Evolutionary conservation across 2,113 vertebrate species (phyloP).

Genomic region (Melanocharis versteri): DNA sequence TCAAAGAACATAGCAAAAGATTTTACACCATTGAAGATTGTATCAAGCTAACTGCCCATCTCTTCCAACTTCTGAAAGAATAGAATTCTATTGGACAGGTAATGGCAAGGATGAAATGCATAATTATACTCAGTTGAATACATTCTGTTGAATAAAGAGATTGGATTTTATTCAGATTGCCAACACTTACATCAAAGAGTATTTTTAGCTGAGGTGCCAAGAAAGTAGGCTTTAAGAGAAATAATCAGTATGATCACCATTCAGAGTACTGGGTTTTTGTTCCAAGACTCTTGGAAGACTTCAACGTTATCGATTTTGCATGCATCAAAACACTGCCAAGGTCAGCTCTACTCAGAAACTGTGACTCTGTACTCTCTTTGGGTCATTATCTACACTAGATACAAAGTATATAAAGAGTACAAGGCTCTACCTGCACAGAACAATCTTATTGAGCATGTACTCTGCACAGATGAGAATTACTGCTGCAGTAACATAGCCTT

Average conservation of each 20-base stretch:
- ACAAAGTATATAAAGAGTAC: not conserved
- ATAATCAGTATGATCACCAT: not conserved
- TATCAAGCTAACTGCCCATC: not conserved
- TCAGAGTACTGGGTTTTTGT: not conserved
- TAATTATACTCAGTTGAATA: not conserved
- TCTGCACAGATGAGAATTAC: not conserved
- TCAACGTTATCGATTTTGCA: not conserved
- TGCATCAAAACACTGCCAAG: not conserved
- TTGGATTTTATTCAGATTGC: not conserved
- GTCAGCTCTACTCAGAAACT: not conserved
- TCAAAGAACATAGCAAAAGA: not conserved
- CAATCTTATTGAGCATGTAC: not conserved
- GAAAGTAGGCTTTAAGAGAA: not conserved
- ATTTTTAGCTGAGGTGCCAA: not conserved
- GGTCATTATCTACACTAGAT: not conserved
- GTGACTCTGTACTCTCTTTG: not conserved
- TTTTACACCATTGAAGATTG: not conserved
- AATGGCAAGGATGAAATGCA: not conserved
- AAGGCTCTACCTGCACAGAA: not conserved
- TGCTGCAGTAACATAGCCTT: not conserved
- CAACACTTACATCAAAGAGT: not conserved
- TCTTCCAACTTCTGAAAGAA: not conserved
- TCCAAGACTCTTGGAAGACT: not conserved
- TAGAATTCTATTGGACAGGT: not conserved
- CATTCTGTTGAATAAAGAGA: not conserved